Percentiles rank a stretch among this genome's conserved stretches.
Evolutionary conservation across 2,797 vertebrate genomes (phyloP).

Genomic region (Pterois miles): DNA sequence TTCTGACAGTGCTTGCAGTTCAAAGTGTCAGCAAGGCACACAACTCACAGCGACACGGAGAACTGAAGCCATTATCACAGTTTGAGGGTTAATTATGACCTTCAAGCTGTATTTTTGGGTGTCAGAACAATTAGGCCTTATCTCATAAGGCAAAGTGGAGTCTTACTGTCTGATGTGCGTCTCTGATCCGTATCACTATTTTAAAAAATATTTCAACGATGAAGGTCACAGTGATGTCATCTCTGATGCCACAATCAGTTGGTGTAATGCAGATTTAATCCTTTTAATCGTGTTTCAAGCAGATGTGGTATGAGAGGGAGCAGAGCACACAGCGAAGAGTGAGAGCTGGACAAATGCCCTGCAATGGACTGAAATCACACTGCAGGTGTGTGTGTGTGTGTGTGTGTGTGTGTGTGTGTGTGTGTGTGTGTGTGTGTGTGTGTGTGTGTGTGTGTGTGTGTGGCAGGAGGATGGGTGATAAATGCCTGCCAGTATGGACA

Average conservation of each 20-base stretch:
- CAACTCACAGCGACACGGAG: neutral
- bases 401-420: neutral
- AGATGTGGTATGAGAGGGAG: slow-evolving; percentile 36
- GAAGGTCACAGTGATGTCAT: slow-evolving; percentile 20
- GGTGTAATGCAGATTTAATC: slow-evolving; percentile 43
- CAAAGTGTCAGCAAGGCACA: slow-evolving; percentile 21
- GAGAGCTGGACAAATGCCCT: slow-evolving; percentile 60
- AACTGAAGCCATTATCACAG: slow-evolving; percentile 17
- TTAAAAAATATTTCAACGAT: neutral
- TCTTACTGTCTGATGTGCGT: slow-evolving; percentile 24
- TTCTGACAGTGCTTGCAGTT: slow-evolving; percentile 1
- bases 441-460: slow-evolving; percentile 11
- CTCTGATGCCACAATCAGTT: slow-evolving; percentile 14
- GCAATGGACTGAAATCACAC: slow-evolving; percentile 33
- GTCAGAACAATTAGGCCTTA: slow-evolving; percentile 25
- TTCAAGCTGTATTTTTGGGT: slow-evolving; percentile 27
- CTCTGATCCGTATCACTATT: neutral
- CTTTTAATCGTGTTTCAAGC: slow-evolving; percentile 45
- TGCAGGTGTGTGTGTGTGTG: neutral
- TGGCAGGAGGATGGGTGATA: slow-evolving; percentile 41
- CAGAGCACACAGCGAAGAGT: slow-evolving; percentile 21
- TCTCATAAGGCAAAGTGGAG: slow-evolving; percentile 33
- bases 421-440: slow-evolving; percentile 11
- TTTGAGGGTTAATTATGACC: slow-evolving; percentile 11
- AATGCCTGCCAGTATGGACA: slow-evolving; percentile 62